These are phyloP conservation scores for Neoitamus cyanurus DNA, from an alignment of 2,888 invertebrate species.

Conservation along the genomic window DNA sequence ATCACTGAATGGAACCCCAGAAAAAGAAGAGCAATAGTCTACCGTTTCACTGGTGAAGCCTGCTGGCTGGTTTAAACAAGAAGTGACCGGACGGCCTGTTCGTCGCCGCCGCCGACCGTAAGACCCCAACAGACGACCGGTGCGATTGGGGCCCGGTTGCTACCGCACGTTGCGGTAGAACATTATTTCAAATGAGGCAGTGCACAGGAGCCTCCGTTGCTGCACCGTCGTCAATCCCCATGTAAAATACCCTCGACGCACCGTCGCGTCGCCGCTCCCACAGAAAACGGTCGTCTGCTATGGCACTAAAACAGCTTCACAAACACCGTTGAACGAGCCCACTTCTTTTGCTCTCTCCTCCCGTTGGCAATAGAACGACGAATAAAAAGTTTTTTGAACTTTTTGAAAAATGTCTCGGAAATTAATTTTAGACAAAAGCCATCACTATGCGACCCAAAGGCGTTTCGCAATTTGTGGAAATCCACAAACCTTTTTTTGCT, in stretches of 20 bases:
- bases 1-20: constrained; percentile 35
- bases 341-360: background rate
- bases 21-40: constrained; percentile 21
- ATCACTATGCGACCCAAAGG: background rate
- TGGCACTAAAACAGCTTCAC: background rate
- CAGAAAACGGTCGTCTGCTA: too few relatives aligned
- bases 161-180: too few relatives aligned
- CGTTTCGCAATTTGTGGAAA: constrained; percentile 29
- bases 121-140: too few relatives aligned
- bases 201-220: too few relatives aligned
- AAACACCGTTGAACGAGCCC: background rate
- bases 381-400: constrained; percentile 44
- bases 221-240: too few relatives aligned
- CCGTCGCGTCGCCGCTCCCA: too few relatives aligned
- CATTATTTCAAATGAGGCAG: too few relatives aligned
- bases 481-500: constrained; percentile 16
- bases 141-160: too few relatives aligned
- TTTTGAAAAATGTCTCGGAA: constrained; percentile 28
- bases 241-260: too few relatives aligned
- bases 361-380: background rate
- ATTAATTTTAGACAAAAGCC: constrained; percentile 28
- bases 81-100: background rate
- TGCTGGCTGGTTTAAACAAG: background rate
- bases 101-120: background rate
- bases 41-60: background rate